phyloP scores from a whole-genome alignment of 2,113 vertebrate genomes.

The Chelonoidis abingdonii region DNA sequence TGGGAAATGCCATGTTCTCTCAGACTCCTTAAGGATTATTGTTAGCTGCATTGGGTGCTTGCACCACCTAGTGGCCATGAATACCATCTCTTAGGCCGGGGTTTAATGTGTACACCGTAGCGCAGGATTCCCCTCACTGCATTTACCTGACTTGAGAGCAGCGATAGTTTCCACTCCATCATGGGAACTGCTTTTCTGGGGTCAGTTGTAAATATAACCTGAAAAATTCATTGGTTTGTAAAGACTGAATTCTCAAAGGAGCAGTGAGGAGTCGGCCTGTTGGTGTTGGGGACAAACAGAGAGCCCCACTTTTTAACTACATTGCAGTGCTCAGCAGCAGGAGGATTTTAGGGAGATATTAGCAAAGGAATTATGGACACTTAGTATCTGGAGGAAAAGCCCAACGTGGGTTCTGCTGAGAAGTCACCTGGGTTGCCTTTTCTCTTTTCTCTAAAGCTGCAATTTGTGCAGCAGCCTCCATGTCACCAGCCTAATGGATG shows the following conservation, averaged over 20 bases:
- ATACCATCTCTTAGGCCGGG: neutral
- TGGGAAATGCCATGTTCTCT: neutral
- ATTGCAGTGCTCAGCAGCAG: neutral
- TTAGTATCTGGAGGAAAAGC: neutral
- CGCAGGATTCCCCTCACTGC: neutral
- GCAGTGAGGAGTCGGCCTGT: neutral
- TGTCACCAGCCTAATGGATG: neutral
- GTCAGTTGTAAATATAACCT: neutral
- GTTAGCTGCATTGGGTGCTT: neutral
- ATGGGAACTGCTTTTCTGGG: neutral
- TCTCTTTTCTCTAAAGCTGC: neutral
- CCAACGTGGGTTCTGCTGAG: neutral
- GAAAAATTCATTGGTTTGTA: neutral
- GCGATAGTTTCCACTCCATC: neutral
- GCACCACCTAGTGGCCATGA: constrained; percentile 49
- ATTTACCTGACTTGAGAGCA: neutral
- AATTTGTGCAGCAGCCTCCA: neutral
- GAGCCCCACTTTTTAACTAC: neutral
- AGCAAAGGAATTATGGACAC: neutral
- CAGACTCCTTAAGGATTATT: neutral
- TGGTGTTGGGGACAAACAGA: neutral
- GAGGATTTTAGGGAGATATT: neutral
- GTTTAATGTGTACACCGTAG: rapidly evolving
- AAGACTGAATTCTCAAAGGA: neutral
- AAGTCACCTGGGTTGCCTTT: neutral